Base-by-base conservation (phyloP, 2,797 vertebrate genomes). In the Tenualosa thibaudeaui region DNA sequence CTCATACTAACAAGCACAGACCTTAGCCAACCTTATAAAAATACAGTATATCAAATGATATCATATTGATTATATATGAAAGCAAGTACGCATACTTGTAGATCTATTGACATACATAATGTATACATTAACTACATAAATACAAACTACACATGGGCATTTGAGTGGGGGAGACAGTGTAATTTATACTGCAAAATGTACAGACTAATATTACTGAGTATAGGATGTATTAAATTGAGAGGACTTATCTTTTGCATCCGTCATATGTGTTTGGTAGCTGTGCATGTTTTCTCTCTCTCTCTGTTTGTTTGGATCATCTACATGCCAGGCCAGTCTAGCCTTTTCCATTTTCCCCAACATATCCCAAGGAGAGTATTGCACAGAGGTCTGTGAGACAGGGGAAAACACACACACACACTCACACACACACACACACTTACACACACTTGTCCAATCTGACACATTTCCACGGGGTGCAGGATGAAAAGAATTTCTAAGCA, bases 401-500 rank as follows among this genome's bases (percentile, higher is more conserved):
- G 19, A 58, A 58, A 58, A 58, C 56, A 58, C 56, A 68, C 62
- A 68, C 62, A 68, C 62, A 68, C 62, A 68, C 24, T 37, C 82
- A 68, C 22, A 65, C 43, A 19, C 43, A 83, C 82, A 68, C 37
- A 82, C 81, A 82, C 50, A 82, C 65, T 43, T 37, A 65, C 22
- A 65, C 40, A 5, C 56, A 24, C 56, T 40, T 26, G 81, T 84
- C 71, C 81, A 51, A 92, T 91, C 89, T 90, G 87, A 92, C 89
- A 88, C 86, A 86, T 88, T 88, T 93, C 93, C 90, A 92, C 86
- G 0, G 89, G 93, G 91, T 82, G 68, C 24, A 37, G 86, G 91
- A 94, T 93, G 89, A 94, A 93, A 93, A 88, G 88, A 92, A 91
- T 92, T 90, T 91, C 92, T 91, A 90, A 93, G 92, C 89, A 91